Evolutionary conservation across 1,140 invertebrate genomes (phyloP), one percentile per base, ranked within the genome.

Genomic region (Drosophila nasuta): DNA sequence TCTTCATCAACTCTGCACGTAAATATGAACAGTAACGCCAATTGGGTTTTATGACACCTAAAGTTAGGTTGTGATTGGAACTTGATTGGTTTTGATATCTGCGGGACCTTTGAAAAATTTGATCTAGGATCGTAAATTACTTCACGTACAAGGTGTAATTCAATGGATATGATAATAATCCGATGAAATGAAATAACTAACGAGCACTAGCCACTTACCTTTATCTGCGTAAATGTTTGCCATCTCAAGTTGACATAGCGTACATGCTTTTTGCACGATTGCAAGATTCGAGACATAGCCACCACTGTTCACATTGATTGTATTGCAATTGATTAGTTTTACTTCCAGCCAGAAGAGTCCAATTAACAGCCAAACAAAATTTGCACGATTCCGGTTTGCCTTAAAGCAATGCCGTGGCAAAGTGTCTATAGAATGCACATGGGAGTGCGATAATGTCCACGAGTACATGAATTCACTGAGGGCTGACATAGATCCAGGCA

Each of bases 331-430:
- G 13, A 92, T 83, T 25, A 91, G 60, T 43, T 91, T 89, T 6
- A 82, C 75, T 52, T 92, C 91, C 6, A 92, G 75, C 91, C 91
- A 92, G 15, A 92, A 90, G 8, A 92, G 75, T 4, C 91, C 91
- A 48, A 92, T 91, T 3, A 92, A 68, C n/a, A 92, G 57, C 91
- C 91, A 92, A 1, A 92, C 63, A 7, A 92, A 82, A 68, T 91
- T 91, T 0, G 79, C 49, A 0, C 85, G 76, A 43, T 79, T 81
- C 1, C 82, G 75, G 51, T 91, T 90, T 7, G 49, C 15, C 20
- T 56, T 66, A 11, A 35, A 62, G 11, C 45, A 48, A 48, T 25
- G 58, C 49, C 56, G 74, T 79, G 15, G 80, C 68, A 54, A 66
- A 72, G 51, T 64, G 67, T 25, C 76, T 48, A 71, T 59, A 15